Evolutionary conservation across 2,888 invertebrate genomes (phyloP).

Genomic region (Stictocephala bisonia): DNA sequence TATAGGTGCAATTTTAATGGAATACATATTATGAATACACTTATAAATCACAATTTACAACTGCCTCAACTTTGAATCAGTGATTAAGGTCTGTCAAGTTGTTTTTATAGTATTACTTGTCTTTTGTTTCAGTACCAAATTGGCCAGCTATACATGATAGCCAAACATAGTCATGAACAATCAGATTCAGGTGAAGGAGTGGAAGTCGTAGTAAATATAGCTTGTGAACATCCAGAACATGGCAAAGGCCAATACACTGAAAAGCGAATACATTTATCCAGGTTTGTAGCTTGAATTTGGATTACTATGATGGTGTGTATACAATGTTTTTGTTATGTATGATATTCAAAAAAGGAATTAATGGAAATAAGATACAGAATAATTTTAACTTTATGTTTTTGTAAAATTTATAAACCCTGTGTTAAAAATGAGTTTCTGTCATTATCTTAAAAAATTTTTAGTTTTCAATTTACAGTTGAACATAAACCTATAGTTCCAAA

Average conservation of each 20-base stretch:
- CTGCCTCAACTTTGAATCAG: background rate
- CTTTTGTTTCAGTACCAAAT: slow-evolving; percentile 79
- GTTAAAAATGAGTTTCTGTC: too few relatives aligned
- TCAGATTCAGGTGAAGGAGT: slow-evolving; percentile 92
- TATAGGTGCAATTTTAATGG: too few relatives aligned
- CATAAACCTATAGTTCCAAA: too few relatives aligned
- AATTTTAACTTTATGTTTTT: background rate
- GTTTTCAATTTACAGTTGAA: too few relatives aligned
- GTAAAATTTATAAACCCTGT: too few relatives aligned
- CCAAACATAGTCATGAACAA: slow-evolving; percentile 91
- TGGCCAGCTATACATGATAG: slow-evolving; percentile 95
- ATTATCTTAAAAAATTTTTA: too few relatives aligned
- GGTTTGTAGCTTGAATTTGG: slow-evolving; percentile 10
- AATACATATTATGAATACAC: background rate
- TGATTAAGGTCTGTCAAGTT: background rate
- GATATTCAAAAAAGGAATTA: background rate
- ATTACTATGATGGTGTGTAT: background rate
- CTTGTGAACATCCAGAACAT: slow-evolving; percentile 81
- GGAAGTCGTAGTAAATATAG: slow-evolving; percentile 86
- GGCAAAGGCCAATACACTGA: slow-evolving; percentile 91
- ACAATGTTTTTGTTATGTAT: background rate
- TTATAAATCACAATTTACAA: background rate
- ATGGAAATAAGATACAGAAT: background rate
- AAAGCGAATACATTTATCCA: slow-evolving; percentile 82
- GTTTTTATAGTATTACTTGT: slow-evolving; percentile 34